Evolutionary conservation across 2,797 vertebrate genomes (phyloP), one percentile per base, ranked within the genome.

Genomic region (Pseudomugil tenellus): DNA sequence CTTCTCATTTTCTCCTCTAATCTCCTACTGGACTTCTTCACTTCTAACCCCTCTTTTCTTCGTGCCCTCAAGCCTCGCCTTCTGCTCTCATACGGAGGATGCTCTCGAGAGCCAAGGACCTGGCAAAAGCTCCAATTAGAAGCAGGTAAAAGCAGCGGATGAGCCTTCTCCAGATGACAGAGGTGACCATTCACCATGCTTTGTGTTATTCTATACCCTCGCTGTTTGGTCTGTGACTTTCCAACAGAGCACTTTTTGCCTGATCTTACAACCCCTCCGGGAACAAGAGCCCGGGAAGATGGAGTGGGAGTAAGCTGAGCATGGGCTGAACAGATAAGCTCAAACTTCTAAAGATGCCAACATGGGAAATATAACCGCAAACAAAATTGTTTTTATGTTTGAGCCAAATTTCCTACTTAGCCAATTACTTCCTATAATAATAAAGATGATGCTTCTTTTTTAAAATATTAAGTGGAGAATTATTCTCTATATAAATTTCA

Each of bases 51-150:
- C 23, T 21, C 28, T 32, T 54, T 32, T 70, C 55, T 67, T 31
- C 7, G 0, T 14, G n/a, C 72, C 68, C 68, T 58, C 51, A n/a
- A 21, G 29, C 58, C 69, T 63, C 41, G 19, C 43, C 31, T 73
- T 58, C 65, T 54, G 31, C 43, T 63, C 63, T 74, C 52, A 51
- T 72, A 62, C 59, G 60, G 37, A 65, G 54, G 66, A 60, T 59
- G 65, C 74, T 9, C 28, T 53, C 72, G 77, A 77, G 75, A 67
- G 57, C 70, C 52, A 35, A 9, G 62, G 51, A 67, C 48, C 62
- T 21, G 58, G 54, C 58, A 67, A 75, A 84, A 66, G 54, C 55
- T 74, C 80, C 81, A 81, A 81, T 90, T 84, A 88, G 77, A 74
- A 74, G 64, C 26, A 14, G 64, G 72, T 28, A 41, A 73, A 84